phyloP scores from a whole-genome alignment of 1,140 invertebrate genomes.

The Drosophila carrolli region DNA sequence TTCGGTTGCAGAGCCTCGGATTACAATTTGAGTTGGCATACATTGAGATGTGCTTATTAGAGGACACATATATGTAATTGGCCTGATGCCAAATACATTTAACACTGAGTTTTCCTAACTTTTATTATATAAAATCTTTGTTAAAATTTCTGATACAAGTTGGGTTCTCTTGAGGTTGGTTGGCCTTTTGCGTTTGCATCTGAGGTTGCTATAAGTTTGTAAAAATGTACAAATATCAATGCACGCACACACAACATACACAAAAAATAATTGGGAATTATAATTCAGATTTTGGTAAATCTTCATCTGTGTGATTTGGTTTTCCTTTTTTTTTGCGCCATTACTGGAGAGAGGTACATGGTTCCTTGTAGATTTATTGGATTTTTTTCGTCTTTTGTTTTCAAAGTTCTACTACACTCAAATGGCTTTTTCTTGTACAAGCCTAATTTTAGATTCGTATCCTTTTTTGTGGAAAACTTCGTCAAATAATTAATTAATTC shows the following conservation, averaged over 20 bases:
- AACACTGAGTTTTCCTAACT: conserved; percentile 14
- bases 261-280: neutral
- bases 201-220: conserved; percentile 14
- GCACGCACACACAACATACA: conserved; percentile 26
- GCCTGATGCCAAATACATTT: neutral
- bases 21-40: conserved; percentile 13
- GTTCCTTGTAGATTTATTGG: conserved; percentile 57
- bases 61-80: neutral
- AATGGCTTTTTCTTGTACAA: neutral
- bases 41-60: conserved; percentile 22
- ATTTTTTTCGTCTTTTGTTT: conserved; percentile 11
- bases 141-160: conserved; percentile 25
- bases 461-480: too few species aligned
- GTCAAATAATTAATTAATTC: too few species aligned
- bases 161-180: conserved; percentile 1
- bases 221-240: conserved; percentile 57
- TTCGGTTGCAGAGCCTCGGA: conserved; percentile 14
- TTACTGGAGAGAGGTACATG: conserved; percentile 61
- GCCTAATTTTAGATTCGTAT: neutral
- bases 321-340: neutral
- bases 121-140: conserved; percentile 37
- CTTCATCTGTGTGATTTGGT: conserved; percentile 1
- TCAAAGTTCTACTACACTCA: conserved; percentile 33
- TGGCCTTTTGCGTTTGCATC: conserved; percentile 1
- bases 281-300: conserved; percentile 1